These are phyloP conservation scores for Esox lucius DNA, from an alignment of 2,797 vertebrate genomes.

Conservation along the genomic window DNA sequence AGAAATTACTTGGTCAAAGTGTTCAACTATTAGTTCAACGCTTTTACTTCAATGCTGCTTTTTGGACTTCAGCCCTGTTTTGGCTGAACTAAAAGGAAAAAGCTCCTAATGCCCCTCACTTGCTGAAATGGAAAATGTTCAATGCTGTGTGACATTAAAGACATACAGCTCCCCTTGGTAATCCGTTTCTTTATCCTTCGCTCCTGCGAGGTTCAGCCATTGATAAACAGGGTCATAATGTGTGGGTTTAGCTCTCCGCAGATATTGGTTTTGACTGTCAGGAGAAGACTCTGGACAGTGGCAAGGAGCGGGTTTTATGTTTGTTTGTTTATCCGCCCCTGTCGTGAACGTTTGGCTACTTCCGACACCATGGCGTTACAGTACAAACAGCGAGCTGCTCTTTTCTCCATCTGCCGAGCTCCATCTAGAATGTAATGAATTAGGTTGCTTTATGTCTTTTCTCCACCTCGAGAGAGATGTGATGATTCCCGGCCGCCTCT, in stretches of 20 bases:
- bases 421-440: slow-evolving; percentile 60
- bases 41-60: background rate
- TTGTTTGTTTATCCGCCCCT: slow-evolving; percentile 38
- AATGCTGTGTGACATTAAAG: background rate
- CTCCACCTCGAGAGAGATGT: slow-evolving; percentile 50
- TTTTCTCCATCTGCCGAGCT: slow-evolving; percentile 15
- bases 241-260: slow-evolving; percentile 3
- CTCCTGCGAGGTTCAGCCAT: background rate
- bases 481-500: slow-evolving; percentile 40
- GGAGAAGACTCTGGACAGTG: slow-evolving; percentile 24
- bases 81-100: background rate
- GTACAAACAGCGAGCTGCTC: slow-evolving; percentile 30
- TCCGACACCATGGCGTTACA: slow-evolving; percentile 29
- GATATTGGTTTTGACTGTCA: slow-evolving; percentile 34
- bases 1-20: background rate
- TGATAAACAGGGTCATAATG: background rate
- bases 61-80: background rate
- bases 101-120: background rate
- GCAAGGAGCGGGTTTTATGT: slow-evolving; percentile 30
- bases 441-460: slow-evolving; percentile 57
- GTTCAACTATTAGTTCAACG: background rate
- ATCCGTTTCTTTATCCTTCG: background rate
- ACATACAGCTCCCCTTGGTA: background rate
- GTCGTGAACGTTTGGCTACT: slow-evolving; percentile 45
- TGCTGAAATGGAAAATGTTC: background rate